phyloP scores from a whole-genome alignment of 2,113 vertebrate genomes.

The Phylloscopus whistleri region DNA sequence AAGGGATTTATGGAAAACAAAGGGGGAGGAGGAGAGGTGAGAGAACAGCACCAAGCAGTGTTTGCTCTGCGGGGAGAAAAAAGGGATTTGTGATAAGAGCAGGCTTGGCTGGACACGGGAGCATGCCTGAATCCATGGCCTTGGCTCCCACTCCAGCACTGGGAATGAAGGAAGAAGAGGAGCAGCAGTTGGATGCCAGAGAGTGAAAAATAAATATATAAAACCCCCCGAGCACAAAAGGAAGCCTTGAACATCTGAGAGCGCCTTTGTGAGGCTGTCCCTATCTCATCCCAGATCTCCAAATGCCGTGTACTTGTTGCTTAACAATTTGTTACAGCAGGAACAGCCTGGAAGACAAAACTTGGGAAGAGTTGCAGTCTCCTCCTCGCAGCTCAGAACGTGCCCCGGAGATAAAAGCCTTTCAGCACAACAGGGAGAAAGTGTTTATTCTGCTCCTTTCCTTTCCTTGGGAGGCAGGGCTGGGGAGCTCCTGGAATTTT shows the following conservation, averaged over 20 bases:
- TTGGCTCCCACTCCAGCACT: not conserved
- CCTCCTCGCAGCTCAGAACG: not conserved
- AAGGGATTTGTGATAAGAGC: not conserved
- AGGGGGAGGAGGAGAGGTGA: not conserved
- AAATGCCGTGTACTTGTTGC: not conserved
- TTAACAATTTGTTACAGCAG: not conserved
- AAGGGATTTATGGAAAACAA: not conserved
- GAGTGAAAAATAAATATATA: not conserved
- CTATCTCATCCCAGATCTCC: not conserved
- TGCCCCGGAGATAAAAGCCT: not conserved
- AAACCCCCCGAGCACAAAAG: not conserved
- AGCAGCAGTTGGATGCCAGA: not conserved
- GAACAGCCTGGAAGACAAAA: not conserved
- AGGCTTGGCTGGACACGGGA: not conserved
- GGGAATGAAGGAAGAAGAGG: not conserved
- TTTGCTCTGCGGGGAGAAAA: not conserved
- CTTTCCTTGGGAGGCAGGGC: not conserved
- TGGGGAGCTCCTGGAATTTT: not conserved
- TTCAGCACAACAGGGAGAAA: not conserved
- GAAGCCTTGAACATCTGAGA: constrained; percentile 31
- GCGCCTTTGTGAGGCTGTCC: not conserved
- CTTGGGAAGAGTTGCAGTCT: not conserved
- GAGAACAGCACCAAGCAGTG: not conserved
- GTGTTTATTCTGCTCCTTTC: not conserved
- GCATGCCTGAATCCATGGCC: not conserved